These are phyloP conservation scores for Ariopsis seemanni DNA, from an alignment of 2,113 vertebrate species.

Conservation along the genomic window DNA sequence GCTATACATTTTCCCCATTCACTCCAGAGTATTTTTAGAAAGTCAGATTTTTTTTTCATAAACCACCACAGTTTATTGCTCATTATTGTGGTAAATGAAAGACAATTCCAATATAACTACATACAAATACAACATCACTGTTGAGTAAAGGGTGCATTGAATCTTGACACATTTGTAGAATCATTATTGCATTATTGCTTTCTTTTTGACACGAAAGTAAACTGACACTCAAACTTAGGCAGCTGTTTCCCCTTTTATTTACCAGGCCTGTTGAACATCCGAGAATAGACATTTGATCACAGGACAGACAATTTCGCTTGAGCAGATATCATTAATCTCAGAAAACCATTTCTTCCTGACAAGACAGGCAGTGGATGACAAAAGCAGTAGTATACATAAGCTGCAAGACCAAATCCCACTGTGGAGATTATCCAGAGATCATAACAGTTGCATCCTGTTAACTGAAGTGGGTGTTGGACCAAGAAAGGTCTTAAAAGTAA, in stretches of 20 bases:
- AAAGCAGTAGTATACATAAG: constrained; percentile 30
- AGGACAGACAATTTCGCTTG: constrained; percentile 37
- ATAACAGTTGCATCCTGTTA: constrained; percentile 37
- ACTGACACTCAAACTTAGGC: constrained; percentile 31
- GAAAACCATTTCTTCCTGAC: constrained; percentile 26
- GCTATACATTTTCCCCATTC: background rate
- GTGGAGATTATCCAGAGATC: constrained; percentile 28
- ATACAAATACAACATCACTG: background rate
- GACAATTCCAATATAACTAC: background rate
- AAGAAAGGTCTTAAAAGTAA: constrained; percentile 37
- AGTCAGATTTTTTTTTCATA: background rate
- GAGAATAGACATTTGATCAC: constrained; percentile 35
- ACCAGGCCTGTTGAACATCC: constrained; percentile 13
- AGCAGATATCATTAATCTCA: constrained; percentile 34
- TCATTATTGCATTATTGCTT: background rate
- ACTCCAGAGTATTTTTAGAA: background rate
- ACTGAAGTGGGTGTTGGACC: constrained; percentile 23
- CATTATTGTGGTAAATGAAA: background rate
- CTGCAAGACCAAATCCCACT: constrained; percentile 1
- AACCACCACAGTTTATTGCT: background rate
- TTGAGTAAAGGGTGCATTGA: background rate
- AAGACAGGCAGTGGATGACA: constrained; percentile 17
- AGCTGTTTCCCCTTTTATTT: constrained; percentile 18
- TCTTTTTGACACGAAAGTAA: constrained; percentile 10
- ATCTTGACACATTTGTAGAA: background rate